These are phyloP conservation scores for Erebia aethiops DNA, from an alignment of 2,888 invertebrate genomes.

Conservation along the genomic window DNA sequence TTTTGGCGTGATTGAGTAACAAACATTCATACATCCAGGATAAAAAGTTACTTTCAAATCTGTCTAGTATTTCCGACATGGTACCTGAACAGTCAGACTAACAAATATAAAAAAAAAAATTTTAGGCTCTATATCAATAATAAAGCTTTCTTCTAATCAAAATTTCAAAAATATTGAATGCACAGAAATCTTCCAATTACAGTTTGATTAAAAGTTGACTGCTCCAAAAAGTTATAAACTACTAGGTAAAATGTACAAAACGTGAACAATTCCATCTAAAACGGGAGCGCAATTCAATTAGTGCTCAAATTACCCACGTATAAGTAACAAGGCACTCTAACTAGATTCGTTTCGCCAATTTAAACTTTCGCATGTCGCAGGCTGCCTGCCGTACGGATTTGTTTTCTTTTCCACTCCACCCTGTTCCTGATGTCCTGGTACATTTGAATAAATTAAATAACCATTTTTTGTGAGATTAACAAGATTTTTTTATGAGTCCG, in stretches of 20 bases:
- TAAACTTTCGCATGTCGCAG: slow-evolving; percentile 37
- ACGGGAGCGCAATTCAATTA: slow-evolving; percentile 41
- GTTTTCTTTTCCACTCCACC: slow-evolving; percentile 28
- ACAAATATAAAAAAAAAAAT: too few species aligned
- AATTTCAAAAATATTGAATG: too few species aligned
- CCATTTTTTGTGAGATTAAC: not conserved
- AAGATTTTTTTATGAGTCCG: not conserved
- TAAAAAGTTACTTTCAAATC: too few species aligned
- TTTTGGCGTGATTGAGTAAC: too few species aligned
- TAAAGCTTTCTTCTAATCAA: too few species aligned
- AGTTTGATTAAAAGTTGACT: not conserved
- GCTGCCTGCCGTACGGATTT: slow-evolving; percentile 13
- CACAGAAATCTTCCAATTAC: not conserved
- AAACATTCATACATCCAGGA: too few species aligned
- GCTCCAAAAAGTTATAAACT: not conserved
- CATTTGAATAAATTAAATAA: slow-evolving; percentile 1
- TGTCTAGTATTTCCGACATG: too few species aligned
- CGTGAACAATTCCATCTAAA: slow-evolving; percentile 24
- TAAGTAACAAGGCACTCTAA: slow-evolving; percentile 37
- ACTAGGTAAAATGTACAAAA: not conserved
- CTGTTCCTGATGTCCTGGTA: slow-evolving; percentile 2
- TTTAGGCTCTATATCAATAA: too few species aligned
- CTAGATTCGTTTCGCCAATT: slow-evolving; percentile 41
- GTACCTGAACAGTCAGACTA: too few species aligned
- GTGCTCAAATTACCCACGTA: slow-evolving; percentile 39